phyloP scores from a whole-genome alignment of 2,113 vertebrate species.

The Connochaetes taurinus region DNA sequence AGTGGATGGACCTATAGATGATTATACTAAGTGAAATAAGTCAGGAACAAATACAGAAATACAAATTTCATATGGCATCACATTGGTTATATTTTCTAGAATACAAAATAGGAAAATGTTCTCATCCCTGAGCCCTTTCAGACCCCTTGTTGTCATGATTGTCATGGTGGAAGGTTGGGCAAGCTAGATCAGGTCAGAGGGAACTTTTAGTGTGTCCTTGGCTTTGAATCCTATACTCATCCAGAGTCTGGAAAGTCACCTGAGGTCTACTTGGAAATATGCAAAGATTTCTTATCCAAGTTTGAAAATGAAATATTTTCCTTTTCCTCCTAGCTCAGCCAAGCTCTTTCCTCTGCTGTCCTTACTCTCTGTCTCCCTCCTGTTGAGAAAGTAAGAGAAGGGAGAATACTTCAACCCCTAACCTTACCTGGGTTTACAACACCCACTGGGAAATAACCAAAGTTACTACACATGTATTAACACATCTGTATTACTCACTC shows the following conservation, averaged over 20 bases:
- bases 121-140: neutral
- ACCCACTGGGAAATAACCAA: neutral
- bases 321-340: neutral
- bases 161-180: neutral
- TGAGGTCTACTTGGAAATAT: neutral
- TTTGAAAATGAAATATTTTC: neutral
- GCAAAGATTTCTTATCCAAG: neutral
- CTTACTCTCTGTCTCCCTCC: neutral
- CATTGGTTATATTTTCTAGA: neutral
- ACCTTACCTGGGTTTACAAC: neutral
- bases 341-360: neutral
- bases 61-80: neutral
- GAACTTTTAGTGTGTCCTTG: constrained; percentile 52
- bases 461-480: neutral
- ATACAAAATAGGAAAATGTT: neutral
- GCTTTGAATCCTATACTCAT: constrained; percentile 17
- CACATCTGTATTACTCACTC: neutral
- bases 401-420: neutral
- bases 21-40: neutral
- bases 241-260: neutral
- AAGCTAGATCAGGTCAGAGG: constrained; percentile 20
- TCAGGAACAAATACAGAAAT: neutral
- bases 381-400: neutral
- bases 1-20: neutral
- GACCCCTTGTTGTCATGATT: neutral